phyloP scores from a whole-genome alignment of 2,888 invertebrate species.

The Sminthurides aquaticus region DNA sequence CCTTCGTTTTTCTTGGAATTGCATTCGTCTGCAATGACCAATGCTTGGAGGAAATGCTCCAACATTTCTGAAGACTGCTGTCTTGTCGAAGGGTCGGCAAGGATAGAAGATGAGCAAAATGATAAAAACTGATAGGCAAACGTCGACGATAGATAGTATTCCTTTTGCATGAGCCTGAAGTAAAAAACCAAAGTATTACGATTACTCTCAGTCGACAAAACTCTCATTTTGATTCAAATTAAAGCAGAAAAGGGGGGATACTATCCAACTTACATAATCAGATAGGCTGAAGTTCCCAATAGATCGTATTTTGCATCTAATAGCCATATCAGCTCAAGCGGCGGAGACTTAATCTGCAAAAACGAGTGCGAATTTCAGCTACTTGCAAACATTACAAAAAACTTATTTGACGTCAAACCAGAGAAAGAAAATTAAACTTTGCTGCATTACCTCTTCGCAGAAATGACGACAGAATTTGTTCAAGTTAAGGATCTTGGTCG shows the following conservation, averaged over 20 bases:
- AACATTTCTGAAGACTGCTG: constrained; percentile 26
- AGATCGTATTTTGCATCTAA: constrained; percentile 30
- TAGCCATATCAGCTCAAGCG: constrained; percentile 34
- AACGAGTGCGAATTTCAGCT: neutral
- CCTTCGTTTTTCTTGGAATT: constrained; percentile 19
- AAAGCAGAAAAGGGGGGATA: too few species aligned
- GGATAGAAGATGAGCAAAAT: constrained; percentile 29
- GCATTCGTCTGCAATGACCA: constrained; percentile 28
- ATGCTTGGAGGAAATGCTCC: constrained; percentile 26
- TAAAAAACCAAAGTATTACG: constrained; percentile 4
- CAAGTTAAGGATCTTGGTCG: constrained; percentile 7
- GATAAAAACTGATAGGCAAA: constrained; percentile 28
- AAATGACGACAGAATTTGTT: constrained; percentile 18
- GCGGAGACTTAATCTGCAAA: constrained; percentile 33
- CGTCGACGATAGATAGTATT: constrained; percentile 14
- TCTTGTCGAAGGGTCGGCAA: constrained; percentile 15
- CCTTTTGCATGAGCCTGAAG: constrained; percentile 16
- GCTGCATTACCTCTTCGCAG: constrained; percentile 17
- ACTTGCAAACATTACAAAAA: neutral
- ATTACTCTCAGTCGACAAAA: constrained; percentile 7
- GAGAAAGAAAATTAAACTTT: constrained; percentile 16
- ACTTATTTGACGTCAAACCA: constrained; percentile 19
- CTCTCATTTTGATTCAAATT: neutral
- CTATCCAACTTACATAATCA: constrained; percentile 36
- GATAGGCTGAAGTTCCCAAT: constrained; percentile 24